Percentiles rank a stretch among this genome's conserved stretches.
phyloP scores from a whole-genome alignment of 2,797 vertebrate species.

The Carcharodon carcharias region DNA sequence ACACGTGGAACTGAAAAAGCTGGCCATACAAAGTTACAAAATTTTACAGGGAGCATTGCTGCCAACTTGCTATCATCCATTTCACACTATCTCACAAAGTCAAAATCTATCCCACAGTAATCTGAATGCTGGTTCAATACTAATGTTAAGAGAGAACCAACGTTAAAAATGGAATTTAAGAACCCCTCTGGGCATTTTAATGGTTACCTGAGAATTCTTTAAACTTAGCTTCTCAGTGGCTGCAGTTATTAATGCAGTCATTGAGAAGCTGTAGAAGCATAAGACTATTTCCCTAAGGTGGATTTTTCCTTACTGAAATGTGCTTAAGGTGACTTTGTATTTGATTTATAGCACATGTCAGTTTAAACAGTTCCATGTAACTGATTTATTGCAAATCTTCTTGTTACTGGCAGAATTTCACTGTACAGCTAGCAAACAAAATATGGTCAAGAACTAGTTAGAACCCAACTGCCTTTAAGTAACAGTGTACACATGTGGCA shows the following conservation, averaged over 20 bases:
- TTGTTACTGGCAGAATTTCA: not conserved
- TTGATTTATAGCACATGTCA: not conserved
- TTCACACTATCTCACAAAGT: not conserved
- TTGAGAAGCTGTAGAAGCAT: not conserved
- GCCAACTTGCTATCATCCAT: not conserved
- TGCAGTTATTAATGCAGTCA: not conserved
- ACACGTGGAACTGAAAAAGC: not conserved
- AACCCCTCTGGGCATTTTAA: not conserved
- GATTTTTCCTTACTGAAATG: not conserved
- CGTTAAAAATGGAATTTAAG: not conserved
- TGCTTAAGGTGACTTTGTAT: not conserved
- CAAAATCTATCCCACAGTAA: not conserved
- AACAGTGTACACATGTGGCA: not conserved
- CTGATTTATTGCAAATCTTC: not conserved
- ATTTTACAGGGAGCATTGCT: not conserved
- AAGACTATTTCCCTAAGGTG: not conserved
- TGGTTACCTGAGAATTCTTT: not conserved
- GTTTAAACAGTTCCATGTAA: not conserved
- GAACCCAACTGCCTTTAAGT: not conserved
- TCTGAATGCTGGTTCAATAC: not conserved
- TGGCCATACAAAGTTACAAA: not conserved
- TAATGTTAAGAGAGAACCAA: not conserved
- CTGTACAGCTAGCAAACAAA: not conserved
- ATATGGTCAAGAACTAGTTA: constrained; percentile 11
- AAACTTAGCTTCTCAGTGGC: not conserved